Evolutionary conservation across 2,888 invertebrate species (phyloP), one percentile per base, ranked within the genome.

Genomic region (Eutolmus rufibarbis): DNA sequence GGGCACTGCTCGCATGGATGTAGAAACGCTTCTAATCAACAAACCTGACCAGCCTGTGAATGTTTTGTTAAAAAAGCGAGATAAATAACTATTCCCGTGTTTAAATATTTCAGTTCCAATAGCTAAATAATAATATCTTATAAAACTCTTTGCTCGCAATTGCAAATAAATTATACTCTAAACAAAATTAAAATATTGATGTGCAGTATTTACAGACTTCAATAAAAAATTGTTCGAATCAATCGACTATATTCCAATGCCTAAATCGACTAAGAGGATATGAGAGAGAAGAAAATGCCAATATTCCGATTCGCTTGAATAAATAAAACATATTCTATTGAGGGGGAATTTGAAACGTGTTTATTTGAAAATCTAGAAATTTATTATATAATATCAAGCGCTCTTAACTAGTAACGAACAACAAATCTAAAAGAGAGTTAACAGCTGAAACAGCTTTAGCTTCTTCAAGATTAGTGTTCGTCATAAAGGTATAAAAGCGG

Each of bases 11-110:
- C 57, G 86, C 3, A 92, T 97, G 88, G 96, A 95, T 88, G 93
- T 95, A 14, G 93, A 93, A 89, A 96, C 97, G 0, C 92, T 95
- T 85, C 93, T 97, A 37, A 97, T 97, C 87, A 97, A 97, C 91
- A 96, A 96, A 91, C 97, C 97, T 0, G 95, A 96, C 91, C 94
- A 94, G 89, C 95, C 92, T 28, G 91, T 92, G 7, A 88, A 89
- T 40, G 66, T 89, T 19, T 7, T 79, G 8, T 40, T 88, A 4
- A 79, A 2, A 34, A 19, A 34, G 31, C 46, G 86, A 12, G 37
- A 57, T 84, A 31, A 74, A 66, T 66, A 37, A 23, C 12, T 12
- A 9, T 12, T 9, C 40, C 40, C 1, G 4, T 14, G 0, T 46
- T 43, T 12, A 14, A 46, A 46, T 46, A 46, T 14, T 46, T 43